phyloP scores from a whole-genome alignment of 23 tunicate species.

The Diplosoma virens region DNA sequence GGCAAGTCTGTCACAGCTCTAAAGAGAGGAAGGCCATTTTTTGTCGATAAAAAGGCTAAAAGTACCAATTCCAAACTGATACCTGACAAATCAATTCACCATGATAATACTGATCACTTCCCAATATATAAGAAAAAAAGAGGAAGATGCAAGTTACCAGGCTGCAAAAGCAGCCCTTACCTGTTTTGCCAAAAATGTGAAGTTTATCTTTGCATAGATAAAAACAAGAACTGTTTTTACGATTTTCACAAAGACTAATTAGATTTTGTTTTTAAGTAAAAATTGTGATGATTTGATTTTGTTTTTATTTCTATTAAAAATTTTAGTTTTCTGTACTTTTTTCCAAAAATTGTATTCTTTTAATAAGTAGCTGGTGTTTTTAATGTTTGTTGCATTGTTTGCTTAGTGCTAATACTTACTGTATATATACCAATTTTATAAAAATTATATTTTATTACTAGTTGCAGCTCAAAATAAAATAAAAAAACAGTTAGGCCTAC shows the following conservation, averaged over 20 bases:
- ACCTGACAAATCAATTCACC: not conserved
- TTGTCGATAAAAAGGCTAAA: not conserved
- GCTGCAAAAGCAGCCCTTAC: not conserved
- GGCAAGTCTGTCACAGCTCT: not conserved
- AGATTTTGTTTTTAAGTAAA: no score
- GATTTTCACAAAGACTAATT: constrained; percentile 3
- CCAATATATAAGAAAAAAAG: not conserved
- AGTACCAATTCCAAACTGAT: constrained; percentile 2
- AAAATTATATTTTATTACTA: no score
- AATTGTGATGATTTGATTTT: no score
- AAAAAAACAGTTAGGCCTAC: no score
- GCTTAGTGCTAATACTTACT: no score
- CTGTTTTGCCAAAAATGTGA: constrained; percentile 10
- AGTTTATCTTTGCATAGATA: constrained; percentile 1
- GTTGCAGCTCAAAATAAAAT: no score
- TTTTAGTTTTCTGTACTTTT: no score
- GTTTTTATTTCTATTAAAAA: no score
- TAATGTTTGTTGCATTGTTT: no score
- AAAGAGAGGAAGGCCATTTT: constrained; percentile 19
- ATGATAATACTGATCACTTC: constrained; percentile 1
- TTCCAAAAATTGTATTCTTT: no score
- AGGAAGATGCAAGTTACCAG: constrained; percentile 11
- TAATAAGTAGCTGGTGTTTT: no score
- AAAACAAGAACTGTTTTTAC: constrained; percentile 12
- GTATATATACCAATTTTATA: no score